These are phyloP conservation scores for Channa striata DNA, from an alignment of 2,797 vertebrate genomes.

Conservation along the genomic window DNA sequence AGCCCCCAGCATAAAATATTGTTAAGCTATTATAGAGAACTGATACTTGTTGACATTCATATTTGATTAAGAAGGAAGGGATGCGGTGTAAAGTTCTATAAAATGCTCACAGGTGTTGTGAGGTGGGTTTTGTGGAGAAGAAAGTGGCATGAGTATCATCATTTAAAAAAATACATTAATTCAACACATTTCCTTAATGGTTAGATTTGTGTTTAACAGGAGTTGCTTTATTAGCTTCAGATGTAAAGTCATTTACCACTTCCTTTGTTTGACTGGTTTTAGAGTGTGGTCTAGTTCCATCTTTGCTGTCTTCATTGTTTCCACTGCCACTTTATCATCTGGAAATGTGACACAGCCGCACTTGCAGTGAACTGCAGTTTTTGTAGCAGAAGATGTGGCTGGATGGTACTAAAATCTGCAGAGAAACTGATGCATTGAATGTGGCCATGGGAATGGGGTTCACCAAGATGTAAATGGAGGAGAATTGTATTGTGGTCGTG, in stretches of 20 bases:
- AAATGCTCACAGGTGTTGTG: too few relatives aligned
- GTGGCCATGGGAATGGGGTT: background rate
- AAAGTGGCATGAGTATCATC: too few relatives aligned
- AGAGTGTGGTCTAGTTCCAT: background rate
- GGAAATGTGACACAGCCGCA: background rate
- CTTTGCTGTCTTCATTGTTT: background rate
- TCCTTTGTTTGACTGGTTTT: slow-evolving; percentile 18
- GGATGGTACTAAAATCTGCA: background rate
- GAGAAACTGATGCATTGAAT: slow-evolving; percentile 2
- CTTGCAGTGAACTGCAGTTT: background rate
- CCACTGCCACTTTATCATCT: background rate
- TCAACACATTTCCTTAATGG: background rate
- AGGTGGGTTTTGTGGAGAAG: background rate
- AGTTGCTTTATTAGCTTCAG: background rate
- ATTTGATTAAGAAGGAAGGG: background rate
- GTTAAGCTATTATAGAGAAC: background rate
- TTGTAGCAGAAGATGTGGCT: background rate
- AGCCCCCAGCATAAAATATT: background rate
- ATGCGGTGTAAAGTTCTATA: too few relatives aligned
- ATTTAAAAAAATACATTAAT: background rate
- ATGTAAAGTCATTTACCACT: background rate
- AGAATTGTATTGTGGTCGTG: slow-evolving; percentile 15
- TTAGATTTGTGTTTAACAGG: background rate
- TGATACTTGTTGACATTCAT: background rate
- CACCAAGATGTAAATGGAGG: background rate